Evolutionary conservation across 1,140 invertebrate genomes (phyloP).

Genomic region (Panonychus citri): DNA sequence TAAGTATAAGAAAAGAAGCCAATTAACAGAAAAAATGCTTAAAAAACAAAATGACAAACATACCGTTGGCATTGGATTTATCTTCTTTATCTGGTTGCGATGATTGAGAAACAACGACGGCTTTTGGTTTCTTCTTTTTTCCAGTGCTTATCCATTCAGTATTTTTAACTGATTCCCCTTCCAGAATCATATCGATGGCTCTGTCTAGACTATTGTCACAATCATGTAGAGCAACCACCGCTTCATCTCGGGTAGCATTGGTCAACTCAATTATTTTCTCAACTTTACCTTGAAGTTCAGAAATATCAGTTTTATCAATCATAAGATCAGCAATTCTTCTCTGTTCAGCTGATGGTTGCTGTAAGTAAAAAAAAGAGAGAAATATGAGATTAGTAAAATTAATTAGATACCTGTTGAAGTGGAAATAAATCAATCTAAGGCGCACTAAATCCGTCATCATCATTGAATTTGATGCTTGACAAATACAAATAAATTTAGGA

Average conservation of each 20-base stretch:
- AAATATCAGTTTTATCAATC: constrained; percentile 35
- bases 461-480: too few species aligned
- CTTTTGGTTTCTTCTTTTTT: constrained; percentile 45
- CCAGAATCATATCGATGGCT: constrained; percentile 49
- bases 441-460: too few species aligned
- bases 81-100: not conserved
- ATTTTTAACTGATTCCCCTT: constrained; percentile 26
- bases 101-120: not conserved
- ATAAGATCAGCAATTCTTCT: constrained; percentile 22
- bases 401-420: too few species aligned
- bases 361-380: too few species aligned
- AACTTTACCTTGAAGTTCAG: constrained; percentile 41
- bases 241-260: constrained; percentile 20
- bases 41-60: not conserved
- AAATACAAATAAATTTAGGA: too few species aligned
- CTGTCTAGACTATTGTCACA: constrained; percentile 24
- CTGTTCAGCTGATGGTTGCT: too few species aligned
- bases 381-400: too few species aligned
- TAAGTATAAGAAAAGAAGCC: not conserved
- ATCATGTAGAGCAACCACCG: constrained; percentile 24
- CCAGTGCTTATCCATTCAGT: constrained; percentile 46
- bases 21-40: not conserved
- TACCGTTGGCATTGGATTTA: not conserved
- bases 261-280: constrained; percentile 29
- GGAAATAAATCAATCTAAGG: too few species aligned